A percentile compares a stretch with the other conserved stretches of the same genome.
Conservation (phyloP, 1,140 invertebrate species). For the Acromyrmex echinatior region DNA sequence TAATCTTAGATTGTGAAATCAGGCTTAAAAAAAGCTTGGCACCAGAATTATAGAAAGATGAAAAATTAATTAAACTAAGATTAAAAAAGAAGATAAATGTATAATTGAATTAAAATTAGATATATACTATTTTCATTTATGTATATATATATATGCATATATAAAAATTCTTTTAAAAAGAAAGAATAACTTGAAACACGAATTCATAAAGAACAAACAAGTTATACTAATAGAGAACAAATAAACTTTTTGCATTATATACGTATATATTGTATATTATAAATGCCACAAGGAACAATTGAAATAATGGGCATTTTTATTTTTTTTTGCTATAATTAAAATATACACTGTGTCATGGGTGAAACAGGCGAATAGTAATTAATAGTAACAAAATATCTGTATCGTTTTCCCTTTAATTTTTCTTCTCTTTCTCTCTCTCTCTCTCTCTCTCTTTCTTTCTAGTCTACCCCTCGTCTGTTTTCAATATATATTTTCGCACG, state of each 20-base stretch:
- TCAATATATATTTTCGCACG: conserved; percentile 75
- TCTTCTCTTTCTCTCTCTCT: conserved; percentile 57
- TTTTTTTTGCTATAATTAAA: conserved; percentile 87
- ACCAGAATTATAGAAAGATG: too few species aligned
- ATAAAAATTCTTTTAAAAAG: neutral
- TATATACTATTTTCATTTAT: too few species aligned
- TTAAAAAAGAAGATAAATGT: too few species aligned
- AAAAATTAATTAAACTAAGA: too few species aligned
- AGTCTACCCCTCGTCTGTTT: conserved; percentile 38
- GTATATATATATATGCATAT: neutral
- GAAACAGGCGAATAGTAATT: conserved; percentile 87
- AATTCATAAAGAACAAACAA: neutral
- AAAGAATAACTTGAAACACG: neutral
- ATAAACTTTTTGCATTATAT: neutral
- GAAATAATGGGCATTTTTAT: conserved; percentile 80
- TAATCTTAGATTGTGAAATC: too few species aligned
- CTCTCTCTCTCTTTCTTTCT: conserved; percentile 64
- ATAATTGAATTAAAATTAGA: too few species aligned
- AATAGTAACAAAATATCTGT: conserved; percentile 87
- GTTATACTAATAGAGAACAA: neutral
- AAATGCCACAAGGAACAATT: conserved; percentile 65
- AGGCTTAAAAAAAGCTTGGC: too few species aligned
- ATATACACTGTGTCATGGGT: conserved; percentile 87
- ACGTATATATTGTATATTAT: conserved; percentile 24
- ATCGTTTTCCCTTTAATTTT: conserved; percentile 81